Evolutionary conservation across 2,888 invertebrate species (phyloP).

Genomic region (Tipula helvola): DNA sequence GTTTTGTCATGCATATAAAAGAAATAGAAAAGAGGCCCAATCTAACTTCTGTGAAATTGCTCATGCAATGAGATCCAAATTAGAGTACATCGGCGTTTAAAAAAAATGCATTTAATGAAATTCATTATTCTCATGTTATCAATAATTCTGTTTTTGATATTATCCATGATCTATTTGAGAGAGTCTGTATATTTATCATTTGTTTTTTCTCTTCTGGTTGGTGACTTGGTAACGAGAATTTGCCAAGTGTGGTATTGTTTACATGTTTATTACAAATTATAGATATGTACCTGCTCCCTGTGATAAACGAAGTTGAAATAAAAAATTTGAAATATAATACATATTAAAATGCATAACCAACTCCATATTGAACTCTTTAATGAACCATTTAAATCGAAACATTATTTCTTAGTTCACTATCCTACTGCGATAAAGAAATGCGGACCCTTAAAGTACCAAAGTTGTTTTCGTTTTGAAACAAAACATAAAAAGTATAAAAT

Average conservation of each 20-base stretch:
- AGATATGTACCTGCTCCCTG: not conserved
- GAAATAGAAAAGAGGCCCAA: not conserved
- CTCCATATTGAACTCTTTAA: not conserved
- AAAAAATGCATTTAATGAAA: not conserved
- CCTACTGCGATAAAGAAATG: no score
- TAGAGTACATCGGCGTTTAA: not conserved
- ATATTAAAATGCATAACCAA: no score
- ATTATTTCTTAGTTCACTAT: no score
- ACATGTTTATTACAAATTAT: not conserved
- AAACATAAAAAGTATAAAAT: no score
- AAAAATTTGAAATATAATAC: not conserved
- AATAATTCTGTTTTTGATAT: not conserved
- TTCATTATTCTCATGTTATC: not conserved
- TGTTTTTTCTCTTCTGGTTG: not conserved
- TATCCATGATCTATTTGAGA: not conserved
- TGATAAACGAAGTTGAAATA: not conserved
- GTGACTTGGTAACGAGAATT: not conserved
- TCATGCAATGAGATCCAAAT: not conserved
- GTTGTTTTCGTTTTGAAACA: no score
- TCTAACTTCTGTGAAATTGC: not conserved
- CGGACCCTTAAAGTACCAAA: no score
- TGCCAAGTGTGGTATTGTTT: not conserved
- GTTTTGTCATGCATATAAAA: not conserved
- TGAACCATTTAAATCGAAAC: not conserved
- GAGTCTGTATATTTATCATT: not conserved